phyloP scores from a whole-genome alignment of 2,888 invertebrate genomes.

The Siphlonurus alternatus region DNA sequence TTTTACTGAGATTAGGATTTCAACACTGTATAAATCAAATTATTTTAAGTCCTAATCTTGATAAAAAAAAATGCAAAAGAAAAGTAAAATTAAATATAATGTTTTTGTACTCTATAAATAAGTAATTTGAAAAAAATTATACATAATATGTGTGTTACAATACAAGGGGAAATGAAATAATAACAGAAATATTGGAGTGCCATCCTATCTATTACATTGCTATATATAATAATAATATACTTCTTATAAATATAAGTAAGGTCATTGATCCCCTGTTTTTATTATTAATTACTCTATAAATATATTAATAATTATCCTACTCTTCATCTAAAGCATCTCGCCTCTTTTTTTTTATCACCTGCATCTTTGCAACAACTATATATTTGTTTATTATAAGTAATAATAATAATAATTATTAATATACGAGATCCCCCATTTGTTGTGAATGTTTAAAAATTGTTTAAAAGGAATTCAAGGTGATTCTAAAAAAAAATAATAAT shows the following conservation, averaged over 20 bases:
- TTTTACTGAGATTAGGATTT: not conserved
- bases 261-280: not conserved
- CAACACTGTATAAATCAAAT: not conserved
- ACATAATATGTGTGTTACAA: not conserved
- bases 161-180: not conserved
- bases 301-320: not conserved
- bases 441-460: constrained; percentile 3
- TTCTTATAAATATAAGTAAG: not conserved
- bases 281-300: not conserved
- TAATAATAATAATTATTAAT: not conserved
- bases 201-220: not conserved
- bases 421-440: not conserved
- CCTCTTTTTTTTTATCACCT: not conserved
- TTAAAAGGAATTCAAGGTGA: not conserved
- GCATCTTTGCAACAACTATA: not conserved
- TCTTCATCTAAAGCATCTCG: not conserved
- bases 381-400: not conserved
- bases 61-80: not conserved
- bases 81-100: not conserved
- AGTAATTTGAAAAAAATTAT: not conserved
- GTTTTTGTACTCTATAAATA: not conserved
- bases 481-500: constrained; percentile 1
- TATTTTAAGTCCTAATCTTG: not conserved
- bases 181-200: not conserved
- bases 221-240: not conserved